Evolutionary conservation across 1,140 invertebrate species (phyloP).

Genomic region (Glomeris maerens): DNA sequence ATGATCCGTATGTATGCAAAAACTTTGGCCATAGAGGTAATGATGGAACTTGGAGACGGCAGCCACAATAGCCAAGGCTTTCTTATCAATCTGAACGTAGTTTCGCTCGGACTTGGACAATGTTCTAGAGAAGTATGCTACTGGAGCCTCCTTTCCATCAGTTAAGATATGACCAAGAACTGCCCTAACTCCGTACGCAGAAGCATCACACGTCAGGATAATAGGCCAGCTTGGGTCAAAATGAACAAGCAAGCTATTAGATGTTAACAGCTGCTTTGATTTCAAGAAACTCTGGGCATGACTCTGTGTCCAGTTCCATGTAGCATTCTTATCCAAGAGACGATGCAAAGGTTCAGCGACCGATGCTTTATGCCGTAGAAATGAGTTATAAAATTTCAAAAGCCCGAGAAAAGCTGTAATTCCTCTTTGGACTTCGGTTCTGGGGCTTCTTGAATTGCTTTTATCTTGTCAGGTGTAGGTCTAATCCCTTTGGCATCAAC

Average conservation of each 20-base stretch:
- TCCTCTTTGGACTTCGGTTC: too few relatives aligned
- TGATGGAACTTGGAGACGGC: too few relatives aligned
- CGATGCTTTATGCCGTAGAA: not conserved
- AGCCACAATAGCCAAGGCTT: constrained; percentile 27
- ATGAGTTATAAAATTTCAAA: not conserved
- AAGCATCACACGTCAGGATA: constrained; percentile 23
- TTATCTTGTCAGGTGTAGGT: too few relatives aligned
- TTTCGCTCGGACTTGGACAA: constrained; percentile 33
- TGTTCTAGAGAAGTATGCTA: constrained; percentile 32
- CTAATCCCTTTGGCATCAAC: too few relatives aligned
- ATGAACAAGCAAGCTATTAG: constrained; percentile 19
- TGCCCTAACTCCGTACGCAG: constrained; percentile 32
- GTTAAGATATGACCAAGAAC: constrained; percentile 33
- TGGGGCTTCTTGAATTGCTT: too few relatives aligned
- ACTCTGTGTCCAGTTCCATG: constrained; percentile 25
- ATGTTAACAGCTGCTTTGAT: constrained; percentile 23
- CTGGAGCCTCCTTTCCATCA: constrained; percentile 26
- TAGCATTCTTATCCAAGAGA: constrained; percentile 29
- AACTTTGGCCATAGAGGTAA: too few relatives aligned
- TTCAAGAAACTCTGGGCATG: constrained; percentile 26
- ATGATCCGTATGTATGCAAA: too few relatives aligned
- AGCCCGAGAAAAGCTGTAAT: not conserved
- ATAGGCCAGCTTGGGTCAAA: constrained; percentile 17
- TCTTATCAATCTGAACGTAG: constrained; percentile 39
- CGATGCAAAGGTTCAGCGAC: constrained; percentile 26